Percentiles rank a stretch among this genome's conserved stretches.
phyloP scores from a whole-genome alignment of 2,113 vertebrate species.

The Dascyllus trimaculatus region DNA sequence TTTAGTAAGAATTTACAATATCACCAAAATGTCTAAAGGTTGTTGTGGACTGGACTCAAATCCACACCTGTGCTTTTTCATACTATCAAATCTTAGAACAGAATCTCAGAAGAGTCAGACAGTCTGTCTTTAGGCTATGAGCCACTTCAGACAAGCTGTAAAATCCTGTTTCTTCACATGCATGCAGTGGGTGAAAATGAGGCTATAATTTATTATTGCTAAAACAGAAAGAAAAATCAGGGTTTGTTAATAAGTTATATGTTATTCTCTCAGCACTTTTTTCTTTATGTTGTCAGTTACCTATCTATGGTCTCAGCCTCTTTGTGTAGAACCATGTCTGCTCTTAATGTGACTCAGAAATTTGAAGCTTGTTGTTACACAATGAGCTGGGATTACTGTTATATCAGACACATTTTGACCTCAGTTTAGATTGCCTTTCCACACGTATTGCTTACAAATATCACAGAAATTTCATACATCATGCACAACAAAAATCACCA shows the following conservation, averaged over 20 bases:
- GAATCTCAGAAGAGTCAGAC: slow-evolving; percentile 5
- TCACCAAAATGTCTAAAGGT: slow-evolving; percentile 14
- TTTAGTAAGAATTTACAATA: slow-evolving; percentile 11
- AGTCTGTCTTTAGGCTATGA: slow-evolving; percentile 5
- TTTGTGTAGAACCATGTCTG: not conserved
- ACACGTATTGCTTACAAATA: not conserved
- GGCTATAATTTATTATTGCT: not conserved
- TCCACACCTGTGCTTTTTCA: slow-evolving; percentile 16
- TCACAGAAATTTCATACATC: not conserved
- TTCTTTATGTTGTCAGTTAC: not conserved
- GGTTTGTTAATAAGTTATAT: not conserved
- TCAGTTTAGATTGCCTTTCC: not conserved
- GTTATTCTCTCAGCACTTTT: not conserved
- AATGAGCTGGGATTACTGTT: too few species aligned
- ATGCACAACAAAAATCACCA: slow-evolving; percentile 19
- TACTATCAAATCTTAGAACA: slow-evolving; percentile 16
- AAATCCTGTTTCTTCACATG: slow-evolving; percentile 4
- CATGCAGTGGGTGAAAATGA: not conserved
- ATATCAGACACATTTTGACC: too few species aligned
- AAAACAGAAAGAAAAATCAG: not conserved
- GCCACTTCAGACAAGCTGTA: slow-evolving; percentile 25
- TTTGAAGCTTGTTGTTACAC: too few species aligned
- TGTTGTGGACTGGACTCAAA: slow-evolving; percentile 16
- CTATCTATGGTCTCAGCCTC: not conserved
- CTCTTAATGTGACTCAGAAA: too few species aligned